Evolutionary conservation across 2,888 invertebrate species (phyloP).

Genomic region (Coelinius sp.): DNA sequence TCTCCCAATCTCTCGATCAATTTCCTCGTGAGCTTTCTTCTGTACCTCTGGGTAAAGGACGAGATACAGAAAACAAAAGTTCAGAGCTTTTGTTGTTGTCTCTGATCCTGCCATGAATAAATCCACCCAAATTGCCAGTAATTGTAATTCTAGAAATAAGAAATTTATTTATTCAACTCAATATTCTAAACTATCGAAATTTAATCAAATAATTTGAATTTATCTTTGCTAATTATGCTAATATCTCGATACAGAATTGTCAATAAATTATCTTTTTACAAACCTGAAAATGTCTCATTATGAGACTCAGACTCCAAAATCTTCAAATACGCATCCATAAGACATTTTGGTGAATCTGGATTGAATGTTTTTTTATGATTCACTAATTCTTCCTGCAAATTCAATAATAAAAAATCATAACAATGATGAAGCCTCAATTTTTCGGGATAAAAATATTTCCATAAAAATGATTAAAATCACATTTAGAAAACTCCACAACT

Average conservation of each 20-base stretch:
- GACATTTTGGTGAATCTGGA: slow-evolving; percentile 78
- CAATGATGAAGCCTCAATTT: slow-evolving; percentile 9
- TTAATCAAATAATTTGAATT: slow-evolving; percentile 17
- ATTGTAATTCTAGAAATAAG: slow-evolving; percentile 79
- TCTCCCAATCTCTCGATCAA: slow-evolving; percentile 81
- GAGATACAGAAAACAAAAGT: slow-evolving; percentile 83
- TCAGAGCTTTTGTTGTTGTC: slow-evolving; percentile 85
- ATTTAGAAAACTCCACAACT: slow-evolving; percentile 81
- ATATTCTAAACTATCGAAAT: not conserved
- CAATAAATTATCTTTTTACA: too few species aligned
- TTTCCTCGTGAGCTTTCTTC: slow-evolving; percentile 82
- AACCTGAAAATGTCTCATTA: slow-evolving; percentile 71
- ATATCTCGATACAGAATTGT: too few species aligned
- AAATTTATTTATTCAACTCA: not conserved
- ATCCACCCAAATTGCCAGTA: slow-evolving; percentile 86
- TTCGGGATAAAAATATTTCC: slow-evolving; percentile 24
- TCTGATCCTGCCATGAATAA: slow-evolving; percentile 91
- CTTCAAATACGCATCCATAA: slow-evolving; percentile 87
- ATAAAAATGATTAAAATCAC: slow-evolving; percentile 49
- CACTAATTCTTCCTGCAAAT: slow-evolving; percentile 76
- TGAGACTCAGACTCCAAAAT: slow-evolving; percentile 76
- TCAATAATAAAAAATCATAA: not conserved
- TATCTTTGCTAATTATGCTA: too few species aligned
- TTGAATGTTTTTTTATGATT: slow-evolving; percentile 79
- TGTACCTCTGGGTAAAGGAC: slow-evolving; percentile 82